These are phyloP conservation scores for Coelopa frigida DNA, from an alignment of 1,140 invertebrate species.

Conservation along the genomic window DNA sequence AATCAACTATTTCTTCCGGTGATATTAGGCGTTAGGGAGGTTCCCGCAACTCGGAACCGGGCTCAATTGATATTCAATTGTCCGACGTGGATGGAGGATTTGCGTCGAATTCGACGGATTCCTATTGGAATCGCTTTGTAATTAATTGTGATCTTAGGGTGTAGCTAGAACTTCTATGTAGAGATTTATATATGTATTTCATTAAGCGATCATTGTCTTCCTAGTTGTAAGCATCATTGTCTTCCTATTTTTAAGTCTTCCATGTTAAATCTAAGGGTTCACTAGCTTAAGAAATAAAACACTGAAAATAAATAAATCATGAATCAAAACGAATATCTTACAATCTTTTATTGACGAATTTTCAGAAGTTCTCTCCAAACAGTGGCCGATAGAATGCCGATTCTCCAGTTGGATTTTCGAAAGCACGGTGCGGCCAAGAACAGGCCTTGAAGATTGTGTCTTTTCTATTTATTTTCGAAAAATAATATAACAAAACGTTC, in stretches of 20 bases:
- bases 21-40: slow-evolving; percentile 38
- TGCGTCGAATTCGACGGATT: slow-evolving; percentile 19
- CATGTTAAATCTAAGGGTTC: slow-evolving; percentile 29
- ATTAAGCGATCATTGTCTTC: slow-evolving; percentile 42
- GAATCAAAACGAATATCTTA: too few relatives aligned
- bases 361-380: too few relatives aligned
- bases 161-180: slow-evolving; percentile 9
- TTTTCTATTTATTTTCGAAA: too few relatives aligned
- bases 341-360: too few relatives aligned
- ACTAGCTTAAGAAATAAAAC: slow-evolving; percentile 11
- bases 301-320: slow-evolving; percentile 4
- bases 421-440: too few relatives aligned
- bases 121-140: slow-evolving; percentile 17
- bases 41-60: slow-evolving; percentile 1
- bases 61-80: slow-evolving; percentile 20
- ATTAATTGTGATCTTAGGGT: slow-evolving; percentile 15
- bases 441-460: too few relatives aligned
- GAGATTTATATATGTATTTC: not conserved
- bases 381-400: too few relatives aligned
- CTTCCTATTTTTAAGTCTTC: slow-evolving; percentile 44
- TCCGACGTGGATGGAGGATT: slow-evolving; percentile 14
- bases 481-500: too few relatives aligned
- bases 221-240: slow-evolving; percentile 41
- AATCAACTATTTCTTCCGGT: slow-evolving; percentile 35
- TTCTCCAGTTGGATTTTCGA: too few relatives aligned